Base-by-base conservation (phyloP, 2,888 invertebrate genomes). In the Protophormia terraenovae region DNA sequence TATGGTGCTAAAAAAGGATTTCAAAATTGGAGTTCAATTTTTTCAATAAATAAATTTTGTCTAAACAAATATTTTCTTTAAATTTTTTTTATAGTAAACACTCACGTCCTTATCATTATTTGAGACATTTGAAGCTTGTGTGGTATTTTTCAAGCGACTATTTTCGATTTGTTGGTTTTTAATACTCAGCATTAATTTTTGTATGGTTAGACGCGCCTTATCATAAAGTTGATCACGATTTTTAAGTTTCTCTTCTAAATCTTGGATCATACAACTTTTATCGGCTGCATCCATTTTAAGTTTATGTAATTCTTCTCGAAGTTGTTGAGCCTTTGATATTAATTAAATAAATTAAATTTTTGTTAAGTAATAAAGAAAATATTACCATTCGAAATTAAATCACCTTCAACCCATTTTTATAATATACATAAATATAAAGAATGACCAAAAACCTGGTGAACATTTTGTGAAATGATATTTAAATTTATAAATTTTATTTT, bases 181-280 rank as follows among this genome's bases (percentile, higher is more conserved):
- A 45, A 91, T 87, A 84, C 88, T 89, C 27, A 88, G 85, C 89
- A 91, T 88, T n/a, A 92, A 84, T 72, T 91, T 91, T 73, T 92
- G 91, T 62, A 92, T 90, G 24, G 90, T 90, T 76, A 91, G 90
- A 45, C 90, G 91, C 1, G 91, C 91, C 79, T 91, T 90, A 12
- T 92, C 92, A 73, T 92, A 90, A 24, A 90, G 89, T 38, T 89
- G 87, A 2, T 89, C 89, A 12, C 90, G 90, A 50, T 90, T 90
- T 64, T 89, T 83, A 0, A 92, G 86, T 78, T 91, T 89, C 58
- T 90, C 90, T 62, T 91, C 89, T 1, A 89, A 84, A 16, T 92
- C 92, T 73, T 91, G 90, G 2, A 93, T 87, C 84, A 90, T 89
- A 62, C 92, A 91, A 2, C 86, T 88, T 82, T 89, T 91, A 67